Evolutionary conservation across 2,113 vertebrate genomes (phyloP), one percentile per base, ranked within the genome.

Genomic region (Toxotes chatareus): DNA sequence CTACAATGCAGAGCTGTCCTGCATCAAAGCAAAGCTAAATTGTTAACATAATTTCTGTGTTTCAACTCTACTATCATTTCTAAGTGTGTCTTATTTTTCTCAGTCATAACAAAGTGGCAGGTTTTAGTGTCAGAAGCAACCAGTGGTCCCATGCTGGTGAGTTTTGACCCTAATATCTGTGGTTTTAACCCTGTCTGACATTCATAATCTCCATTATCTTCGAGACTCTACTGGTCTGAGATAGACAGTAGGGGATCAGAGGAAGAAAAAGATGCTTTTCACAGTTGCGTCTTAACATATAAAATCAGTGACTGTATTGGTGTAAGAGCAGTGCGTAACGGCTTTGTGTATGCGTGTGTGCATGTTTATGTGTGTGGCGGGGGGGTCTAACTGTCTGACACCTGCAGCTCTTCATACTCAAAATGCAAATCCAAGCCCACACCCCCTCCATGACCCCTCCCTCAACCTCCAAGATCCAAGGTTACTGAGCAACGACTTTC

Each of bases 351-450:
- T 80, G 74, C 53, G 65, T 73, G 74, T 69, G 72, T 77, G 87
- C 38, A 36, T 85, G 66, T 86, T 76, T 76, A 57, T 81, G 83
- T 75, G 73, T 76, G 61, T 44, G n/a, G 31, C 8, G 51, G 73
- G 57, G 63, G 84, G 69, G 72, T 80, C 59, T 71, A 82, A 91
- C 87, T 85, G 91, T 92, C 92, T 93, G 90, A 93, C 92, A 93
- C 92, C 93, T 93, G 93, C 92, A 93, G 92, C 89, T 94, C 88
- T 88, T 91, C 91, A 84, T 78, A 89, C 78, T 92, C 89, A 93
- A 92, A 91, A 93, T 92, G 90, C 92, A 89, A 92, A 93, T 93
- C 93, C 90, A 87, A 55, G 76, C 82, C 83, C 84, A 51, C 74
- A 62, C 69, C 75, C 86, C 85, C 88, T 71, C 86, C 44, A 32